phyloP scores from a whole-genome alignment of 1,140 invertebrate species.

The Mactra quadrangularis region DNA sequence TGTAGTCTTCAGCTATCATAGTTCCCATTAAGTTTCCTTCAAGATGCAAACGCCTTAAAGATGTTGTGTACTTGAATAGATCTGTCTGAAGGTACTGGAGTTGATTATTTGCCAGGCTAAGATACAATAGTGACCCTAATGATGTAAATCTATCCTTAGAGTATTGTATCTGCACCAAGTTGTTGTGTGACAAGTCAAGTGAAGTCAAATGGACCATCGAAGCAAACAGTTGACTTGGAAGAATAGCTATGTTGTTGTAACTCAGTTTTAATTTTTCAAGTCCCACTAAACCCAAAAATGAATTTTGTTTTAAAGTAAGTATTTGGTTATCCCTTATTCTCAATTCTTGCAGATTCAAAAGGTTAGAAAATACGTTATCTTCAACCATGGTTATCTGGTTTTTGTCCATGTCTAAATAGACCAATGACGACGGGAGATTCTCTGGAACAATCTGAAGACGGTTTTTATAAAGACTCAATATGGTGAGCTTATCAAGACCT shows the following conservation, averaged over 20 bases:
- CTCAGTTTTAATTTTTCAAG: conserved; percentile 68
- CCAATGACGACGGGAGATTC: conserved; percentile 67
- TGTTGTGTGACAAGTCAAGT: conserved; percentile 72
- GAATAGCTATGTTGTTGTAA: conserved; percentile 66
- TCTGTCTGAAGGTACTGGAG: conserved; percentile 57
- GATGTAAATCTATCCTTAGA: conserved; percentile 55
- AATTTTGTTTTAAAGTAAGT: conserved; percentile 56
- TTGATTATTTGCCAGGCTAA: conserved; percentile 71
- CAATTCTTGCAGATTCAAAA: conserved; percentile 64
- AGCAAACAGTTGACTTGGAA: conserved; percentile 67
- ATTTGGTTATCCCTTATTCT: conserved; percentile 68
- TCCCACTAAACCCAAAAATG: conserved; percentile 67
- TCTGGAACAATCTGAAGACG: conserved; percentile 61
- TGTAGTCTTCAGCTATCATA: conserved; percentile 57
- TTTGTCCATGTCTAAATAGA: conserved; percentile 66
- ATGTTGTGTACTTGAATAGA: conserved; percentile 60
- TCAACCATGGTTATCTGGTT: conserved; percentile 64
- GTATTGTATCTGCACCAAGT: conserved; percentile 61
- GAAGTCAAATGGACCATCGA: conserved; percentile 64
- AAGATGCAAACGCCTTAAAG: conserved; percentile 66
- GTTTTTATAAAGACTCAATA: conserved; percentile 70
- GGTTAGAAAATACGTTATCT: conserved; percentile 62
- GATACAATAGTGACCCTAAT: conserved; percentile 61
- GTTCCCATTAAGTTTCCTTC: conserved; percentile 68
- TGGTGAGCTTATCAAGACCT: conserved; percentile 64